Evolutionary conservation across 2,113 vertebrate species (phyloP), one percentile per base, ranked within the genome.

Genomic region (Phylloscopus whistleri): DNA sequence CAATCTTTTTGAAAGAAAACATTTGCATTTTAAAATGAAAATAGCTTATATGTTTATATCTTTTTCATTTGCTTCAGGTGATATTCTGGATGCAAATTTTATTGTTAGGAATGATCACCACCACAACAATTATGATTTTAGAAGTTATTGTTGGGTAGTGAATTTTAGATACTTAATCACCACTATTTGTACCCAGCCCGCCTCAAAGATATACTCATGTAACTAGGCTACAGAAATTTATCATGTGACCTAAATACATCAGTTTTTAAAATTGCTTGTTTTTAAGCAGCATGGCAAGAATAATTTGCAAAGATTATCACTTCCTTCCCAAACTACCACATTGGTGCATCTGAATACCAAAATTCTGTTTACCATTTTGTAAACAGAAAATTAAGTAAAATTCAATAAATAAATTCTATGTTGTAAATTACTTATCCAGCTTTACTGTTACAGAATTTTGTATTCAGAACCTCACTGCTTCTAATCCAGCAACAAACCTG

Each of bases 341-440:
- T 21, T 55, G 30, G 31, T 48, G 9, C 27, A 86, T 87, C 56
- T 86, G 76, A 92, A 72, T 94, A 68, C 7, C 28, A 86, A 80
- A 64, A n/a, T n/a, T n/a, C n/a, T n/a, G n/a, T 56, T 60, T 23
- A 72, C 31, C 1, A 0, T 56, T 92, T 64, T 68, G 23, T 84
- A 68, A 96, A 75, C 28, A 81, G 64, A 89, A 95, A 81, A 84
- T 87, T 55, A 74, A 59, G 41, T 27, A 81, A 77, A 94, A 90
- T 56, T 72, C 4, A 35, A 68, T 52, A 49, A 77, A 78, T 86
- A 80, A 44, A 72, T 83, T 67, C 6, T 7, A 27, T 73, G 53
- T 26, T 62, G 21, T 49, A 53, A 80, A 56, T 70, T 59, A 70
- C 83, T 87, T 81, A 83, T 15, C 14, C 59, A 81, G 33, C 33